Evolutionary conservation across 1,140 invertebrate species (phyloP), one percentile per base, ranked within the genome.

Genomic region (Atopsyche davidsoni): DNA sequence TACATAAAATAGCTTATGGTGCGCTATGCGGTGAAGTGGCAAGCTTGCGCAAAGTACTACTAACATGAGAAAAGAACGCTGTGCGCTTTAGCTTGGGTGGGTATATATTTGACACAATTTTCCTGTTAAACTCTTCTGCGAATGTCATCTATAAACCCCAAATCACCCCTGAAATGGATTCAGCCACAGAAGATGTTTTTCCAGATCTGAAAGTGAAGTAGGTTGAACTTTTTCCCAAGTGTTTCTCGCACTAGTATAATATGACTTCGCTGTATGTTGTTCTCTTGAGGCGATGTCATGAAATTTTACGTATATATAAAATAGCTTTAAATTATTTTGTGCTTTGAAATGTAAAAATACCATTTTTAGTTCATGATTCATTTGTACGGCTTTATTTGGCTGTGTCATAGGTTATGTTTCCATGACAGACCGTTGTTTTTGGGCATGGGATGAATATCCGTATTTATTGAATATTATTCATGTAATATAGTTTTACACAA

Each of bases 71-170:
- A 41, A n/a, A n/a, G n/a, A n/a, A n/a, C n/a, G n/a, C n/a, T n/a
- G n/a, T n/a, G n/a, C n/a, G n/a, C 28, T 34, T 42, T 49, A 41
- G 47, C 47, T 49, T 49, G 47, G 47, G 47, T 49, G 47, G 47
- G 39, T 49, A 49, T 11, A 34, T 49, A 36, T 49, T 13, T 36
- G 14, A 42, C 47, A 49, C 38, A 39, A 49, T 49, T 49, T 49
- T 22, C 19, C 34, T 34, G 41, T 49, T 42, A 23, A 49, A 49
- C 42, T 34, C n/a, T 36, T 46, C 38, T 34, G 34, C 38, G 24
- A 24, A 22, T 46, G 43, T 19, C 38, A 46, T 46, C 32, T 46
- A 38, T 46, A 46, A 46, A 46, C 34, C 35, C 13, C 35, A 36
- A 38, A 36, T 46, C 25, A 31, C 38, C 25, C 17, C 31, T 32